These are phyloP conservation scores for Microcebus jonahi DNA, from an alignment of 2,113 vertebrate genomes.

Conservation along the genomic window DNA sequence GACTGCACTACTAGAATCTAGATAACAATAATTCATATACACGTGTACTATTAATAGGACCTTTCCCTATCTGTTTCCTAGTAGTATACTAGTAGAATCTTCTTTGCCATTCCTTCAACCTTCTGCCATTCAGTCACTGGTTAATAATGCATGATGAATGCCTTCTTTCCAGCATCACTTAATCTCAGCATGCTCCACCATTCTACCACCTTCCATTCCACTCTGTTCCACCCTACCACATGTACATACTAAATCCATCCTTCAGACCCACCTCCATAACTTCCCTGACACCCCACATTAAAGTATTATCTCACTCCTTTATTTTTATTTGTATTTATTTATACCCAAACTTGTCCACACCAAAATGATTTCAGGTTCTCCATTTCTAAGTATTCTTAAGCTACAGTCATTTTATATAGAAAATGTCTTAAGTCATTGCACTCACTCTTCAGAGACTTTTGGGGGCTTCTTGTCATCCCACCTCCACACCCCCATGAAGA, in stretches of 20 bases:
- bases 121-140: neutral
- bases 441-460: neutral
- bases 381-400: neutral
- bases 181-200: neutral
- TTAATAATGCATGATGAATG: neutral
- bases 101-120: neutral
- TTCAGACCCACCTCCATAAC: neutral
- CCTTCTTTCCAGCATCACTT: neutral
- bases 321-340: neutral
- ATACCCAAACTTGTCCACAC: neutral
- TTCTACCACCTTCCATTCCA: neutral
- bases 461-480: neutral
- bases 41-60: neutral
- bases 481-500: neutral
- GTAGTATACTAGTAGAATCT: neutral
- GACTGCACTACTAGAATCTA: neutral
- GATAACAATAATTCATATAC: neutral
- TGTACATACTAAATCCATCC: neutral
- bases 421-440: neutral
- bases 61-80: neutral
- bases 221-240: neutral
- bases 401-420: neutral
- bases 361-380: neutral
- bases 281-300: neutral
- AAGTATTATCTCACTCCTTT: neutral